Evolutionary conservation across 2,888 invertebrate species (phyloP).

Genomic region (Thysanoteuthis rhombus): DNA sequence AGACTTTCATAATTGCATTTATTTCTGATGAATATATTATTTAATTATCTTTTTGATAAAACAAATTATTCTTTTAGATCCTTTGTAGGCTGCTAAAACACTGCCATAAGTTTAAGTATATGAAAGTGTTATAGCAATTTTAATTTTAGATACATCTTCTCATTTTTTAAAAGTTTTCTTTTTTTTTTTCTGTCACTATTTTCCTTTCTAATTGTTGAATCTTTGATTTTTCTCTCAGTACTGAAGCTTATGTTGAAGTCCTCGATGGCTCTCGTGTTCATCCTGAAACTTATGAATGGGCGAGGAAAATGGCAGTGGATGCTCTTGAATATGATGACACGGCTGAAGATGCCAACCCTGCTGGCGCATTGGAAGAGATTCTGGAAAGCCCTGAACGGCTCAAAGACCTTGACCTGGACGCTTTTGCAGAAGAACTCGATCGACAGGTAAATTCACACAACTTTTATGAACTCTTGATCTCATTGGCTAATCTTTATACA

Average conservation of each 20-base stretch:
- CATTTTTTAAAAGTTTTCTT: no score
- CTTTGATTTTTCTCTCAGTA: constrained; percentile 65
- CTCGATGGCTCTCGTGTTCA: constrained; percentile 97
- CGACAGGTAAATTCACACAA: constrained; percentile 75
- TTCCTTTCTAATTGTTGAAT: not conserved
- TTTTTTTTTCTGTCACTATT: not conserved
- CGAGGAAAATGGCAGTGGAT: constrained; percentile 99
- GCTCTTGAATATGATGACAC: constrained; percentile 95
- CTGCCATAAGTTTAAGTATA: no score
- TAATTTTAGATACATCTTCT: no score
- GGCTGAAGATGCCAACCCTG: constrained; percentile 86
- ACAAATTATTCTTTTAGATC: no score
- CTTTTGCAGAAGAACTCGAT: constrained; percentile 96
- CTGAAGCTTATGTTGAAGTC: constrained; percentile 94
- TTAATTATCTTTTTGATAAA: no score
- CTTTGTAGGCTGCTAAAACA: no score
- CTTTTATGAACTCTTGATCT: constrained; percentile 34
- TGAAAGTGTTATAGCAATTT: no score
- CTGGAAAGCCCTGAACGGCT: constrained; percentile 92
- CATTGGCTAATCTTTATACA: constrained; percentile 56
- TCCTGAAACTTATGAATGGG: constrained; percentile 99
- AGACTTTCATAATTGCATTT: no score
- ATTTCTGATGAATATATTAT: no score
- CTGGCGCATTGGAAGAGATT: constrained; percentile 96
- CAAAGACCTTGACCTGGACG: constrained; percentile 96